Evolutionary conservation across 2,888 invertebrate genomes (phyloP).

Genomic region (Eudemis profundana): DNA sequence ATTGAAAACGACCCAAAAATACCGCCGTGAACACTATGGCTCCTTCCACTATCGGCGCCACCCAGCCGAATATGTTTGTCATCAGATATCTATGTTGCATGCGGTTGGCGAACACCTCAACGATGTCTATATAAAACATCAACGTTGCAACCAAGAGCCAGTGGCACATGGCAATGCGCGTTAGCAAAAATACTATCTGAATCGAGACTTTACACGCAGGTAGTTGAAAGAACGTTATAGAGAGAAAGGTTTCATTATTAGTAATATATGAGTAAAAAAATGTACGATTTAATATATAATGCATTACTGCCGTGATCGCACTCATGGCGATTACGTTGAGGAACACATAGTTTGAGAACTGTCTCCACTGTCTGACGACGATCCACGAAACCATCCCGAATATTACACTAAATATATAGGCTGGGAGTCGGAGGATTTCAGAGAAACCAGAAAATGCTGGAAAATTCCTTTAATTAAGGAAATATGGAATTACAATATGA

Average conservation of each 20-base stretch:
- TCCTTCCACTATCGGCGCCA: slow-evolving; percentile 14
- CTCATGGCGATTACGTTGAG: slow-evolving; percentile 19
- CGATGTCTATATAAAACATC: slow-evolving; percentile 28
- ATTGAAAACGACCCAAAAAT: not conserved
- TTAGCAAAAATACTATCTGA: slow-evolving; percentile 16
- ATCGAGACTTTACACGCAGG: slow-evolving; percentile 7
- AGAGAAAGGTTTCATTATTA: slow-evolving; percentile 7
- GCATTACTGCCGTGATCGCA: slow-evolving; percentile 4
- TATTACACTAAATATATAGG: slow-evolving; percentile 7
- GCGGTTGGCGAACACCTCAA: slow-evolving; percentile 20
- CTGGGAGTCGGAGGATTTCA: too few relatives aligned
- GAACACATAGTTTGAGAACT: slow-evolving; percentile 25
- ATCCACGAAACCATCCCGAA: slow-evolving; percentile 28
- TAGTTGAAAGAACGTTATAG: slow-evolving; percentile 9
- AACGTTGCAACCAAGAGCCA: slow-evolving; percentile 26
- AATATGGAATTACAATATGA: too few relatives aligned
- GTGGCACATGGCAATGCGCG: slow-evolving; percentile 31
- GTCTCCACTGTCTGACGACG: slow-evolving; percentile 14
- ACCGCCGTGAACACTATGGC: slow-evolving; percentile 4
- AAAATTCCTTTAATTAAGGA: too few relatives aligned
- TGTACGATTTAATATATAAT: slow-evolving; percentile 18
- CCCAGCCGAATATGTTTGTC: slow-evolving; percentile 16
- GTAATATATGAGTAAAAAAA: slow-evolving; percentile 16
- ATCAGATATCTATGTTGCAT: slow-evolving; percentile 23
- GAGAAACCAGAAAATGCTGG: too few relatives aligned